These are phyloP conservation scores for Brachirus orientalis DNA, from an alignment of 2,113 vertebrate species.

Conservation along the genomic window DNA sequence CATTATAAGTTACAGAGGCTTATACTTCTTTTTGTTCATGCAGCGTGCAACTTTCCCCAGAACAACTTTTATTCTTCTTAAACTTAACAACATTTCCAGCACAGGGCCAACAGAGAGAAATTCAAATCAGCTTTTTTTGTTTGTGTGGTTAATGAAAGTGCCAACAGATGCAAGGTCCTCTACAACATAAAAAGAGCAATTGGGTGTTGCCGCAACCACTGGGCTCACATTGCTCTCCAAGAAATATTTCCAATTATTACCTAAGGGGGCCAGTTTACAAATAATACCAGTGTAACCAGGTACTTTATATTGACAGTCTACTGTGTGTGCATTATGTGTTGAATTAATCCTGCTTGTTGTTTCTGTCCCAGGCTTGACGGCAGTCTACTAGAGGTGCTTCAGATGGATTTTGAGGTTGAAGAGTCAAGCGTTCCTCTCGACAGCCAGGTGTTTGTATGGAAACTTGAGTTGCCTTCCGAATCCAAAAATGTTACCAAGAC, in stretches of 20 bases:
- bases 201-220: conserved; percentile 29
- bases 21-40: conserved; percentile 35
- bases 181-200: conserved; percentile 10
- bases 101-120: conserved; percentile 22
- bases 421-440: conserved; percentile 81
- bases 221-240: no score
- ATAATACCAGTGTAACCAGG: no score
- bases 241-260: conserved; percentile 16
- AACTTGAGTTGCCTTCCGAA: conserved; percentile 87
- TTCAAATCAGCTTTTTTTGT: conserved; percentile 6
- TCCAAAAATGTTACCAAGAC: conserved; percentile 69
- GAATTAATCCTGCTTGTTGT: conserved; percentile 2
- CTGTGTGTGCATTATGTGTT: conserved; percentile 2
- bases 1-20: conserved; percentile 56
- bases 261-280: conserved; percentile 20
- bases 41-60: conserved; percentile 46
- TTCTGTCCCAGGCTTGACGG: conserved; percentile 64
- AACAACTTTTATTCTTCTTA: conserved; percentile 49
- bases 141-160: conserved; percentile 30
- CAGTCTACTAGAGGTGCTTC: conserved; percentile 88
- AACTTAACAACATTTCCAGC: conserved; percentile 26
- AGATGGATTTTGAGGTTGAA: conserved; percentile 91
- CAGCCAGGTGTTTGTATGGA: conserved; percentile 92
- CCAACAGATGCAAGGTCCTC: conserved; percentile 37
- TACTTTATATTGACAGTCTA: neutral